Evolutionary conservation across 2,797 vertebrate genomes (phyloP), one percentile per base, ranked within the genome.

Genomic region (Cynopterus sphinx): DNA sequence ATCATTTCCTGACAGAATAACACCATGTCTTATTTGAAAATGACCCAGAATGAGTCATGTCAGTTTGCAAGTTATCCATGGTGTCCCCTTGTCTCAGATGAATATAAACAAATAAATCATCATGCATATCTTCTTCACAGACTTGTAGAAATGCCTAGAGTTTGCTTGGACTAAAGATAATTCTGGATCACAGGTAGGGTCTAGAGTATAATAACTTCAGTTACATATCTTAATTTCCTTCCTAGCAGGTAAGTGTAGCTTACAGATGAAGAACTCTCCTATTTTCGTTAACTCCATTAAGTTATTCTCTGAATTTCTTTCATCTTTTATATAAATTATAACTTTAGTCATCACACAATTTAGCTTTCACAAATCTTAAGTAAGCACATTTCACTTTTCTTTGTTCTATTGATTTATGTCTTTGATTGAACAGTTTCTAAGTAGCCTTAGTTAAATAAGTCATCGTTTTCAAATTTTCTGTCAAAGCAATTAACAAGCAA

Each of bases 241-340:
- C 17, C 61, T 68, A 51, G 39, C 12, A 67, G 22, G 24, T 87
- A 73, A 24, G 41, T 10, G 7, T 2, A 51, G 43, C 31, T 77
- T 73, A 83, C 4, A 87, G 5, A 63, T 49, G n/a, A 67, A 53
- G 49, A 49, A 28, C 21, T 71, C 46, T 74, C 7, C 16, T 15
- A 19, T 31, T 28, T 19, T 57, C 24, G 51, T 26, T 1, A 61
- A 95, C 85, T 65, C 46, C n/a, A 79, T 12, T 17, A 59, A 79
- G 36, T 67, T 15, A 68, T 5, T 88, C 24, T 39, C 21, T 36
- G 11, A 75, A 87, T 39, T 87, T 53, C 67, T 63, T 22, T 91
- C 26, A 87, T 6, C 74, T 91, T 95, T 95, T 26, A 46, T 84
- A 26, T 73, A 77, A 92, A 96, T 65, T 12, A 26, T 24, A 91